Base-by-base conservation (phyloP, 2,113 vertebrate species). In the Deroptyus accipitrinus region DNA sequence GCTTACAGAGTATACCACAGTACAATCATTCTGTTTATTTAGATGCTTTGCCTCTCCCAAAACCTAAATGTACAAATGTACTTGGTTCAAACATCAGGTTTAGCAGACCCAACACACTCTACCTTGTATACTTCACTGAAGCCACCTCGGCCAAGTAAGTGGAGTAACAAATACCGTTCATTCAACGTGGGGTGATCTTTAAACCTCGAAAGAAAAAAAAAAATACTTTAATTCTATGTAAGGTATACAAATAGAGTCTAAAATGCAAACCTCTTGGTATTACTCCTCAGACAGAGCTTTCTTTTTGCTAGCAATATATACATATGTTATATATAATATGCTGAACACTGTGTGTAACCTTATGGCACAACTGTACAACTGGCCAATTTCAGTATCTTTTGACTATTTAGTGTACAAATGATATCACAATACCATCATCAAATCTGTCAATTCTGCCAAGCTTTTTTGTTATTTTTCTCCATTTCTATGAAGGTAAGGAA, bases 121-220 rank as follows among this genome's bases (percentile, higher is more conserved):
- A 99, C 99, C 99, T 99, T 99, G 98, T 99, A 99, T 74, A 99
- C 99, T 98, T 99, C 99, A 98, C 99, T 99, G 97, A 99, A 99
- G 94, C 99, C 99, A 88, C 99, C 99, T 98, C 99, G 98, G 88
- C 99, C 99, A 81, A 99, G 98, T 94, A 99, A 98, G 97, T 99
- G 99, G 86, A 99, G 98, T 95, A 99, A 98, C 97, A 99, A 98
- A 97, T 99, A 99, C 70, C 99, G 98, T 90, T 99, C 99, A 95
- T 99, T 99, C 98, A 99, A 96, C 1, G 99, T 99, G 87, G 99
- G 99, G 86, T 99, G 99, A 98, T 99, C 99, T 98, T 99, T 99
- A 97, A 99, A 99, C 98, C 99, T 99, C 66, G 33, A 94, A 84
- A 91, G 55, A 76, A 88, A 89, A 85, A 86, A 72, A 28, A 72